Evolutionary conservation across 2,797 vertebrate species (phyloP).

Genomic region (Pseudomugil gertrudae): DNA sequence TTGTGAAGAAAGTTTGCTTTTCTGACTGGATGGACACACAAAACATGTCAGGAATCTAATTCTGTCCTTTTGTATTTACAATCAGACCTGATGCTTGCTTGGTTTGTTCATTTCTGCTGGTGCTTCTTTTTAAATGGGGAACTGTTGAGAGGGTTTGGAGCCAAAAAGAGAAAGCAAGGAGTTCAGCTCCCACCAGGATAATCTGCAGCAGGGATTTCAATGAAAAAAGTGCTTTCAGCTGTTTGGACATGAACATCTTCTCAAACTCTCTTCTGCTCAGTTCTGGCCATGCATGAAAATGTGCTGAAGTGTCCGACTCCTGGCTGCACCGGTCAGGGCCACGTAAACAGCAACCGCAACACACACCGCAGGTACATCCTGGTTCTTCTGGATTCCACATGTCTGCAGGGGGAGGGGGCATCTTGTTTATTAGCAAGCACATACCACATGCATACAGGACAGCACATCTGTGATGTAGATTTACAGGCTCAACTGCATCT

Average conservation of each 20-base stretch:
- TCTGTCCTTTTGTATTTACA: neutral
- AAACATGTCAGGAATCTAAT: neutral
- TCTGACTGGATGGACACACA: neutral
- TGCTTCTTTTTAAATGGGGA: too few species aligned
- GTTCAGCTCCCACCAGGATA: too few species aligned
- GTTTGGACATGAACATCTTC: neutral
- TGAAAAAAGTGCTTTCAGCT: neutral
- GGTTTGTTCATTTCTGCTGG: neutral
- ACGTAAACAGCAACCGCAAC: slow-evolving; percentile 98
- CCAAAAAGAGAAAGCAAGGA: too few species aligned
- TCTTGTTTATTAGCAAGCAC: slow-evolving; percentile 27
- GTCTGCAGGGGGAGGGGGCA: slow-evolving; percentile 4
- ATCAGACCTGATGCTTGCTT: slow-evolving; percentile 1
- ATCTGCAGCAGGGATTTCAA: neutral
- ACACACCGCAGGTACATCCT: slow-evolving; percentile 92
- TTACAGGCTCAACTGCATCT: slow-evolving; percentile 47
- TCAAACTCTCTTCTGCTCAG: slow-evolving; percentile 73
- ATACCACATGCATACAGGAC: slow-evolving; percentile 51
- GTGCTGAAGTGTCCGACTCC: slow-evolving; percentile 97
- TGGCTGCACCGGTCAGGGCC: slow-evolving; percentile 97
- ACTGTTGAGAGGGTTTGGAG: too few species aligned
- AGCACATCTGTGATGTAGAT: slow-evolving; percentile 35
- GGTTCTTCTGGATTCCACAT: too few species aligned
- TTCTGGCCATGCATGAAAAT: slow-evolving; percentile 98
- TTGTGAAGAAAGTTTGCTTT: neutral